Conservation (phyloP, 2,113 vertebrate genomes). For the Fulica atra region DNA sequence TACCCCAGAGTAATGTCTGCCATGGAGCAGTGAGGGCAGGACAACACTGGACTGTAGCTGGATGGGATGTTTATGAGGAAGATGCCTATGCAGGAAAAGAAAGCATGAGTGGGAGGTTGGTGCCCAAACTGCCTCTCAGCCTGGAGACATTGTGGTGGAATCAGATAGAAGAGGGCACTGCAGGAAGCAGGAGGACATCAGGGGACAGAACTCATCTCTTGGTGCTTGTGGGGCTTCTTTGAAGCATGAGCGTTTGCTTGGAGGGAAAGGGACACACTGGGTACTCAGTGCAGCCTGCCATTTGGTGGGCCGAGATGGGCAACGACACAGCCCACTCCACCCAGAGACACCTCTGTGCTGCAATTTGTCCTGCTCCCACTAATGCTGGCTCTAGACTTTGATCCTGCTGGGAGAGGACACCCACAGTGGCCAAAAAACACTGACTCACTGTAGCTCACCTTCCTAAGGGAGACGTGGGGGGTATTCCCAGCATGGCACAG, state of each 20-base stretch:
- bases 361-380: background rate
- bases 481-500: background rate
- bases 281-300: background rate
- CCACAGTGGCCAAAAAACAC: background rate
- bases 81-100: background rate
- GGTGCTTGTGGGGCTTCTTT: background rate
- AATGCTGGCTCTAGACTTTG: background rate
- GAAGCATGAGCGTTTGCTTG: background rate
- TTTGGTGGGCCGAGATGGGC: background rate
- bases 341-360: background rate
- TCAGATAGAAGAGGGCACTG: background rate
- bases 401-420: background rate
- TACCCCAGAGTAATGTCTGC: background rate
- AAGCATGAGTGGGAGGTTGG: background rate
- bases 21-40: background rate
- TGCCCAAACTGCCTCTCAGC: background rate
- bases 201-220: background rate
- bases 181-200: background rate
- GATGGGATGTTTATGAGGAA: background rate
- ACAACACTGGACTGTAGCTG: background rate
- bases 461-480: background rate
- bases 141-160: rapidly evolving
- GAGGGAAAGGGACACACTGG: background rate
- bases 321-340: background rate
- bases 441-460: background rate